A percentile compares a stretch with the other conserved stretches of the same genome.
These are phyloP conservation scores for Phymastichus coffea DNA, from an alignment of 1,140 invertebrate genomes.

Conservation along the genomic window DNA sequence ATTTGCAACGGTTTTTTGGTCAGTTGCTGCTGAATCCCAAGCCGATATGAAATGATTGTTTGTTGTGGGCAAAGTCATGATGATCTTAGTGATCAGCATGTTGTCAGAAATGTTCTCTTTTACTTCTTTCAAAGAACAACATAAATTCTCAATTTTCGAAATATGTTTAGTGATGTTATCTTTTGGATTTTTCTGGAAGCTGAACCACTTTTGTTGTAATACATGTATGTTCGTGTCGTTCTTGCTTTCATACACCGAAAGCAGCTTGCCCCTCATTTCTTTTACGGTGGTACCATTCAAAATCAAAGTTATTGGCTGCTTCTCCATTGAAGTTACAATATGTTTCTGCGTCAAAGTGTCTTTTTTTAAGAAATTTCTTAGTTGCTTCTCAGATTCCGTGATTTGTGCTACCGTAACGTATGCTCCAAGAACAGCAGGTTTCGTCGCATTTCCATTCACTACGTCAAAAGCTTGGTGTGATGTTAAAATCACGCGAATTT, in stretches of 20 bases:
- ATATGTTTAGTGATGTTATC: constrained; percentile 29
- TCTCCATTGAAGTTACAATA: no score
- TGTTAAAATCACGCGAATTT: constrained; percentile 24
- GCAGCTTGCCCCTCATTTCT: constrained; percentile 45
- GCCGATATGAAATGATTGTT: constrained; percentile 35
- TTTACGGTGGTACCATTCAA: constrained; percentile 38
- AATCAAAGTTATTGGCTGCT: no score
- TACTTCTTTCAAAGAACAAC: no score
- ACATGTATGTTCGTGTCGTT: constrained; percentile 42
- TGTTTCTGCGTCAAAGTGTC: constrained; percentile 34
- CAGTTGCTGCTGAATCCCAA: no score
- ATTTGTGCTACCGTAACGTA: not conserved
- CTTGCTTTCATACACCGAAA: constrained; percentile 45
- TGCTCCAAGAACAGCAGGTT: not conserved
- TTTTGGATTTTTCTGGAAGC: constrained; percentile 26
- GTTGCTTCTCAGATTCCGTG: not conserved
- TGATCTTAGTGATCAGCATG: constrained; percentile 40
- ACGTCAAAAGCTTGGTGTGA: constrained; percentile 22
- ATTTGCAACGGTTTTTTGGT: no score
- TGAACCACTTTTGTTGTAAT: constrained; percentile 42
- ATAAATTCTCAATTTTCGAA: constrained; percentile 35
- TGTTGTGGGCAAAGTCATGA: constrained; percentile 40
- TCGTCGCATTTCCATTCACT: constrained; percentile 4
- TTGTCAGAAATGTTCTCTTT: constrained; percentile 36
- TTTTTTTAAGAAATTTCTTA: constrained; percentile 24